A percentile compares a stretch with the other conserved stretches of the same genome.
These are phyloP conservation scores for Phthorimaea operculella DNA, from an alignment of 1,140 invertebrate genomes.

Conservation along the genomic window DNA sequence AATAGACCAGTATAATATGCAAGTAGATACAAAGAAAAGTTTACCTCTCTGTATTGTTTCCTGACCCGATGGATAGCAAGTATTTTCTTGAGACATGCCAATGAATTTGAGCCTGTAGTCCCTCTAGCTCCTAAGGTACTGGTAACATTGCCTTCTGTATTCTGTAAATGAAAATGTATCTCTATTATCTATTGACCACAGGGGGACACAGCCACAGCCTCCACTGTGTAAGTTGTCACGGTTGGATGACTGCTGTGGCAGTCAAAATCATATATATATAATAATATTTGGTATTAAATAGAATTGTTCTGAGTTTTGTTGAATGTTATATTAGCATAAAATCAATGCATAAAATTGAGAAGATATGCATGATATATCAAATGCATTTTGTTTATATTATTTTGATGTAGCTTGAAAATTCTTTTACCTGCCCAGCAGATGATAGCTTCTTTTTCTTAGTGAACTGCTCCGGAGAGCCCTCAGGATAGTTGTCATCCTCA, in stretches of 20 bases:
- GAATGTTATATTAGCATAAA: neutral
- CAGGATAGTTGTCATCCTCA: constrained; percentile 77
- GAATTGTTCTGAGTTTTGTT: neutral
- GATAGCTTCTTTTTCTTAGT: constrained; percentile 41
- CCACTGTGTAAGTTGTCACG: too few relatives aligned
- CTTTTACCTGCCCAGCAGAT: constrained; percentile 32
- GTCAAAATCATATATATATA: too few relatives aligned
- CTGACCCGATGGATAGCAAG: constrained; percentile 44
- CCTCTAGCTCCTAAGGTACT: constrained; percentile 47
- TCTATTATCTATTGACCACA: too few relatives aligned
- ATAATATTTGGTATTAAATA: too few relatives aligned
- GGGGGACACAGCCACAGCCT: too few relatives aligned
- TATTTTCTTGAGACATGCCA: constrained; percentile 54
- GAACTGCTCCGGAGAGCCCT: constrained; percentile 63
- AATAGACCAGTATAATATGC: too few relatives aligned
- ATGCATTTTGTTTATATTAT: too few relatives aligned
- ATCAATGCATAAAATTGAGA: too few relatives aligned
- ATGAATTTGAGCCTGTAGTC: constrained; percentile 36
- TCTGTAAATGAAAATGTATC: too few relatives aligned
- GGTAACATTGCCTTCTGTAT: constrained; percentile 31
- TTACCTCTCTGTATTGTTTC: constrained; percentile 54
- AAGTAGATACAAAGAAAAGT: too few relatives aligned
- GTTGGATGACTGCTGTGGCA: too few relatives aligned
- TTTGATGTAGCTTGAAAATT: neutral
- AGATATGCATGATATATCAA: too few relatives aligned